Percentiles rank a stretch among this genome's conserved stretches.
Evolutionary conservation across 2,113 vertebrate genomes (phyloP).

Genomic region (Python bivittatus): DNA sequence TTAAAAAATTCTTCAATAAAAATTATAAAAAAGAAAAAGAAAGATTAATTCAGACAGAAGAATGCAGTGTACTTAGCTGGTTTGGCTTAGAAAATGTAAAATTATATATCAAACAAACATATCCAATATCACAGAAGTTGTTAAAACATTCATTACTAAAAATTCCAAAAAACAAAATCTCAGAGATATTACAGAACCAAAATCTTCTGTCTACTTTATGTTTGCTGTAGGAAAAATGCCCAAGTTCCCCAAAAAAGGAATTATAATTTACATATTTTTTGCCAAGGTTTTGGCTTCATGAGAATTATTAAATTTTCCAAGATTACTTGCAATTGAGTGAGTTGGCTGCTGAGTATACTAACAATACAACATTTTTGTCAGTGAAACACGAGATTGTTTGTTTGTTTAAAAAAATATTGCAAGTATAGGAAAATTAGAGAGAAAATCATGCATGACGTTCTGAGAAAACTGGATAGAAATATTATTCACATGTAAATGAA

Average conservation of each 20-base stretch:
- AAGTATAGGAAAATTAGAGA: too few species aligned
- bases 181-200: background rate
- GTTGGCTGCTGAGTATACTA: background rate
- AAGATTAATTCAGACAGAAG: background rate
- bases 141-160: background rate
- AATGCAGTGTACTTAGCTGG: background rate
- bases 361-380: background rate
- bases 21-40: background rate
- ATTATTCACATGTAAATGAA: too few species aligned
- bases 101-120: background rate
- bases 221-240: background rate
- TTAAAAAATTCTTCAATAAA: background rate
- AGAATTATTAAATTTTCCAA: background rate
- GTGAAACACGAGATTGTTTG: background rate
- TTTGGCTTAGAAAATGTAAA: background rate
- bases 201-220: background rate
- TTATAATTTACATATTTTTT: background rate
- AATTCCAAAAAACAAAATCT: background rate
- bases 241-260: background rate
- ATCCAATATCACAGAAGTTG: background rate
- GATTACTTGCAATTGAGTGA: background rate
- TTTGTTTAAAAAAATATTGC: too few species aligned
- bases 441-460: too few species aligned
- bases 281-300: background rate
- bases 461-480: too few species aligned